phyloP scores from a whole-genome alignment of 1,140 invertebrate species.

The Macrobrachium rosenbergii region DNA sequence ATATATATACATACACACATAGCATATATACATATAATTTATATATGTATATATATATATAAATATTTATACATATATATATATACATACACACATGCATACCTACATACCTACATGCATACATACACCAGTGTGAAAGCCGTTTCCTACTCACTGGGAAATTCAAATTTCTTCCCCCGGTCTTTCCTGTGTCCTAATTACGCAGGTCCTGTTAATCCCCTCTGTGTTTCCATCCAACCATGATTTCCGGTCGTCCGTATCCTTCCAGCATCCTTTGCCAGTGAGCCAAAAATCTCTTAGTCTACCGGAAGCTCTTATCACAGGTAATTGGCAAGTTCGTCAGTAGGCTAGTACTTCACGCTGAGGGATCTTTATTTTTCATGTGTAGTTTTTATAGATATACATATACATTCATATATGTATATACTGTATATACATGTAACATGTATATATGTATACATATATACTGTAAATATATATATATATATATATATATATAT shows the following conservation, averaged over 20 bases:
- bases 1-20: neutral
- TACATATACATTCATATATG: neutral
- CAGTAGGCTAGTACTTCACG: too few species aligned
- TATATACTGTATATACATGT: neutral
- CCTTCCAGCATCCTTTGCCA: too few species aligned
- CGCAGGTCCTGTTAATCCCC: too few species aligned
- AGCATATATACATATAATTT: slow-evolving; percentile 9
- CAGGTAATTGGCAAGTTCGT: too few species aligned
- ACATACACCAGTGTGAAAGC: neutral
- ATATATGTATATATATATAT: slow-evolving; percentile 29
- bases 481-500: neutral
- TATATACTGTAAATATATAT: neutral
- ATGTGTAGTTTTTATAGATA: neutral
- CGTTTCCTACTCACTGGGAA: too few species aligned
- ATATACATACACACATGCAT: neutral
- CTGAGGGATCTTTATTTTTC: too few species aligned
- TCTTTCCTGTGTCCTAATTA: too few species aligned
- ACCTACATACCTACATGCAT: neutral
- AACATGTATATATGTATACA: neutral
- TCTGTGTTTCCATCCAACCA: too few species aligned
- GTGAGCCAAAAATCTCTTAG: too few species aligned
- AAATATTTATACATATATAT: slow-evolving; percentile 4
- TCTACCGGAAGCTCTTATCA: too few species aligned
- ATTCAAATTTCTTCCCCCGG: too few species aligned
- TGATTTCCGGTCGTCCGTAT: too few species aligned